phyloP scores from a whole-genome alignment of 23 tunicate genomes.

The Oikopleura vanhoeffeni region DNA sequence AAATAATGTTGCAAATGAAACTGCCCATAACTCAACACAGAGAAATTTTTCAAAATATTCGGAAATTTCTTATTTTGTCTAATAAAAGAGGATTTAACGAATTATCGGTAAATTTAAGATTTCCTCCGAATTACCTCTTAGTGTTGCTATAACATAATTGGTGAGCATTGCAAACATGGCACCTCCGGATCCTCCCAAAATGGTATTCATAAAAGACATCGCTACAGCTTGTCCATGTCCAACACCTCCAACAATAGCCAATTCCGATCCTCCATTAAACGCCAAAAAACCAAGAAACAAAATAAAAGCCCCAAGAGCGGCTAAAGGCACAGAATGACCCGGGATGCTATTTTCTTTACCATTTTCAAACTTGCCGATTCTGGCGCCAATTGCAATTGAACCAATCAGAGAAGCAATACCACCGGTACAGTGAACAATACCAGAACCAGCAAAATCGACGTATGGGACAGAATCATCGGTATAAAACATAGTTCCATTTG shows the following conservation, averaged over 20 bases:
- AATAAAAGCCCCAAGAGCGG: conserved; percentile 43
- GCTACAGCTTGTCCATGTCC: conserved; percentile 22
- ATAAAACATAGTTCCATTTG: neutral
- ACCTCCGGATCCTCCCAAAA: conserved; percentile 19
- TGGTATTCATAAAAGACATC: conserved; percentile 16
- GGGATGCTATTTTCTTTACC: neutral
- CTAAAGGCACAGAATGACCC: conserved; percentile 20
- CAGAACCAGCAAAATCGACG: conserved; percentile 61
- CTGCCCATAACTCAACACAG: too few relatives aligned
- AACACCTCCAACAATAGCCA: conserved; percentile 23
- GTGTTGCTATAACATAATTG: too few relatives aligned
- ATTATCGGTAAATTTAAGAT: too few relatives aligned
- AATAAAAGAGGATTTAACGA: too few relatives aligned
- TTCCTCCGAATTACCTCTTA: too few relatives aligned
- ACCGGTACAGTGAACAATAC: conserved; percentile 69
- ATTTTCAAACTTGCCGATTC: conserved; percentile 42
- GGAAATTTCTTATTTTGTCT: too few relatives aligned
- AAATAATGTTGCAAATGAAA: too few relatives aligned
- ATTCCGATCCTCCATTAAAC: conserved; percentile 77
- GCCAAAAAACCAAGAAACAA: conserved; percentile 51
- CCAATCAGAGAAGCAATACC: conserved; percentile 62
- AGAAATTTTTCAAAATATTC: too few relatives aligned
- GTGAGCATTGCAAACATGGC: too few relatives aligned
- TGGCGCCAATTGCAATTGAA: conserved; percentile 28
- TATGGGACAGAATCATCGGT: conserved; percentile 23